A percentile compares a stretch with the other conserved stretches of the same genome.
Conservation (phyloP, 2,888 invertebrate species). For the Alentia gelatinosa region DNA sequence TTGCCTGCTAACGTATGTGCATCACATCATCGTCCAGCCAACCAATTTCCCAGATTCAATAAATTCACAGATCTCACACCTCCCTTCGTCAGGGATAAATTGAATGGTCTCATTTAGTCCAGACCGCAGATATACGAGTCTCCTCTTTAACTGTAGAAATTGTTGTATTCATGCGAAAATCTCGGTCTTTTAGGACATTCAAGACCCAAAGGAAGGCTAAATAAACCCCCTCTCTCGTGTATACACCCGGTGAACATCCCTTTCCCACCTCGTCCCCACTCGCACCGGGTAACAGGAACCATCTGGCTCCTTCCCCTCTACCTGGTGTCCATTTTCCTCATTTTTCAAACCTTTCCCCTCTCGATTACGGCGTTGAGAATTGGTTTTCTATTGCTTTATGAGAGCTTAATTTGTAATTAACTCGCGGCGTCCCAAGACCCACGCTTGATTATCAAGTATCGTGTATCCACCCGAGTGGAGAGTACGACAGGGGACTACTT, state of each 20-base stretch:
- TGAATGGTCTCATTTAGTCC: no score
- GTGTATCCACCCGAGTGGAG: not conserved
- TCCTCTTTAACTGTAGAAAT: no score
- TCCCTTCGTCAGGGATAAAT: no score
- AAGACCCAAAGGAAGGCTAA: no score
- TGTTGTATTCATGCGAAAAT: no score
- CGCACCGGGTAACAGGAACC: not conserved
- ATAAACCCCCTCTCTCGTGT: not conserved
- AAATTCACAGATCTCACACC: no score
- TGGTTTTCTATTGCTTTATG: slow-evolving; percentile 54
- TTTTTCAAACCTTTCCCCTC: slow-evolving; percentile 31
- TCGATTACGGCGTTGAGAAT: slow-evolving; percentile 51
- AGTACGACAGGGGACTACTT: not conserved
- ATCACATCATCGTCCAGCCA: no score
- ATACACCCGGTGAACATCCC: not conserved
- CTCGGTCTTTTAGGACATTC: no score
- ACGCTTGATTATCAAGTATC: slow-evolving; percentile 10
- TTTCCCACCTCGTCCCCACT: not conserved
- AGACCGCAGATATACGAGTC: no score
- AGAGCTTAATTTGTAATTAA: slow-evolving; percentile 54
- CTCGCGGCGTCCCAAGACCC: not conserved
- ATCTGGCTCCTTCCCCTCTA: not conserved
- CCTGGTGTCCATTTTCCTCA: slow-evolving; percentile 19
- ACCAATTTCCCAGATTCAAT: no score
- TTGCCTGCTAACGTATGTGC: no score